Conservation (phyloP, 1,140 invertebrate species). For the Mya arenaria region DNA sequence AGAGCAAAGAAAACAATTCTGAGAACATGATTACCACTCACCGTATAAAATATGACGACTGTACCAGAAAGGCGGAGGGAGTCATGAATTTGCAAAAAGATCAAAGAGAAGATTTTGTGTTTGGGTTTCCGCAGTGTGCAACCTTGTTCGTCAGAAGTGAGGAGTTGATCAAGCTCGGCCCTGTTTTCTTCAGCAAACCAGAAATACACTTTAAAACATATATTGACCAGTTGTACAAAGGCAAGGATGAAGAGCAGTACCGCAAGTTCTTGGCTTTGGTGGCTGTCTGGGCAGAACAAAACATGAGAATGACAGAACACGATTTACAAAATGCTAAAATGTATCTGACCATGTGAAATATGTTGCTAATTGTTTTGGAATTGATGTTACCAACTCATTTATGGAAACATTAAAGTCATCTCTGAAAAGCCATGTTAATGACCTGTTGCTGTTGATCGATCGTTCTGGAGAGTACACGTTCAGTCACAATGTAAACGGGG, state of each 20-base stretch:
- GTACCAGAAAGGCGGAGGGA: not conserved
- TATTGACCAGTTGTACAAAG: constrained; percentile 24
- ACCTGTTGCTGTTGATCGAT: constrained; percentile 1
- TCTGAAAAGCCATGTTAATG: constrained; percentile 2
- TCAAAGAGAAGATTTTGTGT: not conserved
- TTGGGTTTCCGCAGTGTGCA: constrained; percentile 42
- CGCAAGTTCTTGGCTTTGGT: constrained; percentile 37
- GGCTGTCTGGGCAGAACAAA: constrained; percentile 27
- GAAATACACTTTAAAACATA: constrained; percentile 13
- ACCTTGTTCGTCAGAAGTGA: constrained; percentile 34
- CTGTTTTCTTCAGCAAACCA: constrained; percentile 34
- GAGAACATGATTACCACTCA: not conserved
- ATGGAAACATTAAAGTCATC: not conserved
- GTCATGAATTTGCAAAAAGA: not conserved
- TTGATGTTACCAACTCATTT: not conserved
- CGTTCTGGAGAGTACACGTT: constrained; percentile 7
- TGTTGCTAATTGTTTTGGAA: not conserved
- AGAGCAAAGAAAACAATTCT: not conserved
- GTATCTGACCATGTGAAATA: not conserved
- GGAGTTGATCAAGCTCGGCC: not conserved
- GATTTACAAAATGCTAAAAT: not conserved
- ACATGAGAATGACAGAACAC: not conserved
- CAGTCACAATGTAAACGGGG: constrained; percentile 37
- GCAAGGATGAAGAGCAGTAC: not conserved
- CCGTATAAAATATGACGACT: not conserved